These are phyloP conservation scores for Melanerpes formicivorus DNA, from an alignment of 2,113 vertebrate species.

Conservation along the genomic window DNA sequence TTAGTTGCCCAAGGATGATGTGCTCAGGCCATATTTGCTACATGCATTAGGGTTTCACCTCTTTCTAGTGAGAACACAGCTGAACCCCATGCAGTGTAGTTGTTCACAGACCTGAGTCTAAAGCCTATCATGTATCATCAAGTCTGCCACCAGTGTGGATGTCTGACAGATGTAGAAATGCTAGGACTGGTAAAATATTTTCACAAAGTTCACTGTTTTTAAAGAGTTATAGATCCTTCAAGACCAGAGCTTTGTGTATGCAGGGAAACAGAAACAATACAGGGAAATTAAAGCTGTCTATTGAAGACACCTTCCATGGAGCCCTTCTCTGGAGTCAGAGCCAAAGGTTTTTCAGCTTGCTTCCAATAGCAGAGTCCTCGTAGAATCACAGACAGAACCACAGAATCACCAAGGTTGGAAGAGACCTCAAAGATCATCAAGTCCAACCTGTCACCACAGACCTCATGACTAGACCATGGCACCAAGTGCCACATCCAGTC, in stretches of 20 bases:
- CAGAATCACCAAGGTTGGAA: no score
- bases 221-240: background rate
- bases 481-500: no score
- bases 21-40: background rate
- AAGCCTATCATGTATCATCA: background rate
- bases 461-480: no score
- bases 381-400: background rate
- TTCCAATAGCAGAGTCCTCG: background rate
- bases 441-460: no score
- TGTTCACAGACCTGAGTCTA: background rate
- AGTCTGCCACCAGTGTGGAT: background rate
- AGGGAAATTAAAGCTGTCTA: background rate
- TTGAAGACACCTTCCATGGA: background rate
- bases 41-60: background rate
- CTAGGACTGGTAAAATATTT: background rate
- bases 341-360: background rate
- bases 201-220: background rate
- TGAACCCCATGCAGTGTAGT: background rate
- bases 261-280: background rate
- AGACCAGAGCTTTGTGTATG: background rate
- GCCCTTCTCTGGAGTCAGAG: background rate
- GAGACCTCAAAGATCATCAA: no score
- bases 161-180: background rate
- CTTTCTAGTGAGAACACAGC: background rate
- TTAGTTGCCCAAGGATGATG: fast-evolving